Evolutionary conservation across 2,888 invertebrate genomes (phyloP), one percentile per base, ranked within the genome.

Genomic region (Actias luna): DNA sequence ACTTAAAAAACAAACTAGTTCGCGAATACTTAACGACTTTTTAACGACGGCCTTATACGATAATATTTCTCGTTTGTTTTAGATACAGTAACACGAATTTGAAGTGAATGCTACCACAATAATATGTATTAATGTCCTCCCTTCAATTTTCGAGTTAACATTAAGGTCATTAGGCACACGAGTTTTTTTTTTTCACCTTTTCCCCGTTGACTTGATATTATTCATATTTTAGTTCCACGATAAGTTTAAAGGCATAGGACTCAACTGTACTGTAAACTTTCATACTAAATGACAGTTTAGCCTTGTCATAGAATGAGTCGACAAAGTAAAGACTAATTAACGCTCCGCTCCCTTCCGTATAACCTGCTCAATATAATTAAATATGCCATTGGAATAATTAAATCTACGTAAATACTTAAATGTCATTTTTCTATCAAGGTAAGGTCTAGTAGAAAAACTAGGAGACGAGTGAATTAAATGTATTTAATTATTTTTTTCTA

Each of bases 101-200:
- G 29, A 59, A 59, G 69, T 75, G 68, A 80, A 87, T 82, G 87
- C 87, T 84, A 85, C 87, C 83, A 85, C 86, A 86, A 85, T 83
- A 85, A 87, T 80, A 70, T 63, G 64, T 66, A 55, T 36, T 69
- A 66, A 65, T 65, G 69, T 69, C 68, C 67, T 70, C 70, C 71
- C 70, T 55, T 55, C 16, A 50, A 61, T 55, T 66, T 31, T 61
- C 61, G 42, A 58, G 25, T 42, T 57, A 61, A 61, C 39, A 39
- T 58, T 61, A 61, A 29, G 57, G 57, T 39, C n/a, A 42, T 42
- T 58, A 61, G 61, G 61, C 61, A 61, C 61, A 57, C 58, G 61
- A 61, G 61, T 58, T 58, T 42, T 58, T 58, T 58, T 42, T 58
- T 39, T 31, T 61, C 42, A 66, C 62, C 57, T 42, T 39, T 42